Evolutionary conservation across 2,888 invertebrate species (phyloP), one percentile per base, ranked within the genome.

Genomic region (Cheilosia impressa): DNA sequence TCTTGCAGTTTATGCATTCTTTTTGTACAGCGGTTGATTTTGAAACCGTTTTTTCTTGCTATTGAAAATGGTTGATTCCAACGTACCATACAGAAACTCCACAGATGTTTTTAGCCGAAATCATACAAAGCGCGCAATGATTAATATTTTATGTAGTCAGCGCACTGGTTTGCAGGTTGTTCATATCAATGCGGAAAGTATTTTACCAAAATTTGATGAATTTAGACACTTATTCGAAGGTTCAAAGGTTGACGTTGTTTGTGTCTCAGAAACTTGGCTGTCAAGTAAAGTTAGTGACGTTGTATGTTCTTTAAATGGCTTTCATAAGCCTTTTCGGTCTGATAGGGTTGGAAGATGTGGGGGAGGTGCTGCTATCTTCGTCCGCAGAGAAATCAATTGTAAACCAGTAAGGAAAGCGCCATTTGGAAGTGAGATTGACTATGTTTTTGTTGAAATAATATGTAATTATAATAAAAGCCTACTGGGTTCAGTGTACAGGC

Each of bases 231-330:
- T 66, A 53, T 66, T 66, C 13, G 43, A 50, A 68, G 53, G 22
- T 43, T 43, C 55, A 4, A 41, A 17, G 7, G 65, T 52, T 34
- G 19, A 53, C 9, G 53, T 55, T 10, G 7, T 66, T 43, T 53
- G 66, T 55, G 68, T 68, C 4, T 45, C 55, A 31, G 68, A 55
- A 31, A 68, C 55, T 31, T 69, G 57, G 57, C 53, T 66, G 9
- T 43, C 43, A 22, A 57, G 47, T 69, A 13, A 45, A 10, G 13
- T 31, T 13, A 24, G 10, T 6, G 31, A 43, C 57, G 47, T 7
- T 2, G 6, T 57, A 34, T 34, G 55, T 47, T 31, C 17, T 34
- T 22, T 52, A 4, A 5, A 41, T 53, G 45, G 60, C 1, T 62
- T 62, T 63, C 47, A 34, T 63, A 47, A 31, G 5, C 63, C 63